A percentile compares a stretch with the other conserved stretches of the same genome.
phyloP scores from a whole-genome alignment of 2,113 vertebrate species.

The Rhinoderma darwinii region DNA sequence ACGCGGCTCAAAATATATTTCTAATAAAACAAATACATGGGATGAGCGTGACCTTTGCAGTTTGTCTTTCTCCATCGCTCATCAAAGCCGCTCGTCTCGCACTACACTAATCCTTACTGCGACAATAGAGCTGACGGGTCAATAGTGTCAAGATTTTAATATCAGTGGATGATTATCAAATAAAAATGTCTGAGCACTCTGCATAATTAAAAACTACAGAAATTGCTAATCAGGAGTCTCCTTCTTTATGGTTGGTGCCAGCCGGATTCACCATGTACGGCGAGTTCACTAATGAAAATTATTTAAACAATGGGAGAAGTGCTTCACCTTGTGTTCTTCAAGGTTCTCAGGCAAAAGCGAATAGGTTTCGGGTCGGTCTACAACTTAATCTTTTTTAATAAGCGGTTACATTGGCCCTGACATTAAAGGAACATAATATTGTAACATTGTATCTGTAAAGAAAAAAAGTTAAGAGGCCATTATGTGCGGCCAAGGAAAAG shows the following conservation, averaged over 20 bases:
- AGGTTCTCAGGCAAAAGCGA: conserved; percentile 24
- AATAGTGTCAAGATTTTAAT: conserved; percentile 62
- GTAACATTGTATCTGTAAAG: not conserved
- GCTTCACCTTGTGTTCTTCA: conserved; percentile 63
- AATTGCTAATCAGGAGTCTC: conserved; percentile 61
- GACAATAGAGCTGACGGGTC: conserved; percentile 60
- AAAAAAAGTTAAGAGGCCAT: too few species aligned
- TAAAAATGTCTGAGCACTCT: conserved; percentile 65
- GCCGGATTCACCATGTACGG: conserved; percentile 61
- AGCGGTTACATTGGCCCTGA: not conserved
- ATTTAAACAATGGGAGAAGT: conserved; percentile 65
- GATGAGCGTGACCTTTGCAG: not conserved
- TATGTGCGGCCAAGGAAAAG: too few species aligned
- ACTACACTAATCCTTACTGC: conserved; percentile 43
- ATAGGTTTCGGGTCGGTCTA: not conserved
- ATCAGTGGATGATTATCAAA: conserved; percentile 64
- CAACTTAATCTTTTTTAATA: not conserved
- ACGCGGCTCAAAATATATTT: not conserved
- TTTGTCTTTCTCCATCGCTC: not conserved
- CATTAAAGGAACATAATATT: not conserved
- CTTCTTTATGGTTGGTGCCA: conserved; percentile 54
- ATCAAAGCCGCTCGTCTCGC: not conserved
- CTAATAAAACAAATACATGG: not conserved
- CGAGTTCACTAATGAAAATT: conserved; percentile 62
- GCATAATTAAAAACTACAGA: conserved; percentile 67